Percentiles rank a stretch among this genome's conserved stretches.
phyloP scores from a whole-genome alignment of 2,797 vertebrate genomes.

The Neosalanx taihuensis region DNA sequence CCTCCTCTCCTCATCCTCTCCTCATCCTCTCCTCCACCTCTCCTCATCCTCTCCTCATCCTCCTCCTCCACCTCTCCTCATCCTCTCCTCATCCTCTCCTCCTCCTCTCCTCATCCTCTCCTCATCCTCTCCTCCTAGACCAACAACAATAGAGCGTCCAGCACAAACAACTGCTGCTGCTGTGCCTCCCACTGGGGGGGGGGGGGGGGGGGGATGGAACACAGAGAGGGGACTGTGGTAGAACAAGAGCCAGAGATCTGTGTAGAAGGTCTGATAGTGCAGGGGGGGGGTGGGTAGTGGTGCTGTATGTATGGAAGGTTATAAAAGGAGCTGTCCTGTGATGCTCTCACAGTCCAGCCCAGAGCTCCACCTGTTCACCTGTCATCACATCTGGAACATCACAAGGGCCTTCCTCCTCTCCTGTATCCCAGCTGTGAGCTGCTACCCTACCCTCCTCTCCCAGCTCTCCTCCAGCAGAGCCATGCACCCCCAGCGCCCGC shows the following conservation, averaged over 20 bases:
- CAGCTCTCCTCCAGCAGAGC: conserved; percentile 12
- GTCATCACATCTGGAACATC: conserved; percentile 14
- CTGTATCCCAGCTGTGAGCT: neutral
- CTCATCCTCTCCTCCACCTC: conserved; percentile 40
- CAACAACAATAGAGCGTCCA: conserved; percentile 76
- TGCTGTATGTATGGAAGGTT: conserved; percentile 44
- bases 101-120: neutral
- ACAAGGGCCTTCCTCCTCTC: conserved; percentile 11
- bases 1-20: neutral
- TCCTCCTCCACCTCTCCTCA: conserved; percentile 37
- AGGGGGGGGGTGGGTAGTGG: conserved; percentile 40
- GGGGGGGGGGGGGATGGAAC: conserved; percentile 24
- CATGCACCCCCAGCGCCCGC: conserved; percentile 70
- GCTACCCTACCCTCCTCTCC: neutral
- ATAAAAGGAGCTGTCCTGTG: conserved; percentile 52
- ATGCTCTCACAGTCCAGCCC: conserved; percentile 25
- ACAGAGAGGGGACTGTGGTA: neutral
- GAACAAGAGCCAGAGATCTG: conserved; percentile 1
- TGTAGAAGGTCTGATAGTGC: conserved; percentile 12
- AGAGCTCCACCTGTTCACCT: conserved; percentile 24
- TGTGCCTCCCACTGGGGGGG: conserved; percentile 35
- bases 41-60: neutral
- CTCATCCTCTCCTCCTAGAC: conserved; percentile 1
- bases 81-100: conserved; percentile 37
- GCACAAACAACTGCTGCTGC: conserved; percentile 92